phyloP scores from a whole-genome alignment of 1,140 invertebrate species.

The Heliothis virescens region DNA sequence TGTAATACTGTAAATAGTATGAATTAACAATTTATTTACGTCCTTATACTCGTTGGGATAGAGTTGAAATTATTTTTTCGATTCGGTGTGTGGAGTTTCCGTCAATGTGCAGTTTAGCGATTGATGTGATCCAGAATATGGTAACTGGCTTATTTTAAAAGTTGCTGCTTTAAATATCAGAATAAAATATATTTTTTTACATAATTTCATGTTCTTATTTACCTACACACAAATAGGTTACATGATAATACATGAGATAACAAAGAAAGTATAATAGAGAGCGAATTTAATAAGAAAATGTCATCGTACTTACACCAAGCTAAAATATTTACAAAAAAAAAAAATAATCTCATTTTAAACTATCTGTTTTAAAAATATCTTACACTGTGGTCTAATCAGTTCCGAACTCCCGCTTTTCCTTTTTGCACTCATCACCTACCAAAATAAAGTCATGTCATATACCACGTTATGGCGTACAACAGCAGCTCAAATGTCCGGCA shows the following conservation, averaged over 20 bases:
- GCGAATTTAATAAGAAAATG: too few relatives aligned
- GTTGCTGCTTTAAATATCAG: background rate
- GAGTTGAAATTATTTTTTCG: conserved; percentile 19
- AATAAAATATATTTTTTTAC: background rate
- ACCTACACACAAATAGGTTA: too few relatives aligned
- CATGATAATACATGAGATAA: too few relatives aligned
- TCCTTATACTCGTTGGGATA: conserved; percentile 1
- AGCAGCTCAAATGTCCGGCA: conserved; percentile 25
- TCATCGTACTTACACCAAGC: too few relatives aligned
- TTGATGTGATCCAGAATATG: conserved; percentile 8
- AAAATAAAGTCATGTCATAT: conserved; percentile 2
- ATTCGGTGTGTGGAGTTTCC: conserved; percentile 7
- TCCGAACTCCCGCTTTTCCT: background rate
- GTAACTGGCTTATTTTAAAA: background rate
- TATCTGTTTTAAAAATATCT: too few relatives aligned
- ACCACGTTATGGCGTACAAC: background rate
- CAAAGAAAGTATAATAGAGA: too few relatives aligned
- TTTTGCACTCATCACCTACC: background rate
- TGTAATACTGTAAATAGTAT: conserved; percentile 14
- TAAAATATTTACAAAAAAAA: too few relatives aligned
- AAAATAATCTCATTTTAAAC: too few relatives aligned
- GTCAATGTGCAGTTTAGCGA: conserved; percentile 26
- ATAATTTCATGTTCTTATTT: too few relatives aligned
- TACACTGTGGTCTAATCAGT: too few relatives aligned
- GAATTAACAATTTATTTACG: background rate